These are phyloP conservation scores for Zingel zingel DNA, from an alignment of 2,113 vertebrate species.

Conservation along the genomic window DNA sequence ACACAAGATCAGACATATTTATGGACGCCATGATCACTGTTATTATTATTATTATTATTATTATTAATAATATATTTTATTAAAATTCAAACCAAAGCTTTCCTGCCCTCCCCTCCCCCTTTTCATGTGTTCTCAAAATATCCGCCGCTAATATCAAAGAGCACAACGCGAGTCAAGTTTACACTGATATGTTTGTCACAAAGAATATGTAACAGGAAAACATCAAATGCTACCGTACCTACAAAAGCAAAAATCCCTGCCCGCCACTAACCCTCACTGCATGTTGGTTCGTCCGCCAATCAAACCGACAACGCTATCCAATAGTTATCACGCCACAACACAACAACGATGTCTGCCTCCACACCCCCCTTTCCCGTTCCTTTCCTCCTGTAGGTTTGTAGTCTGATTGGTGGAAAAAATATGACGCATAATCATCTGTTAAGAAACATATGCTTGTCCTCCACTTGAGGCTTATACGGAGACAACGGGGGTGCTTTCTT, in stretches of 20 bases:
- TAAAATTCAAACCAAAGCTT: conserved; percentile 74
- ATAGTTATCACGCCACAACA: conserved; percentile 3
- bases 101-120: conserved; percentile 48
- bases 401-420: conserved; percentile 36
- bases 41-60: conserved; percentile 38
- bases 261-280: conserved; percentile 53
- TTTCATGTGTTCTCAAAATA: conserved; percentile 55
- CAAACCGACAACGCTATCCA: conserved; percentile 7
- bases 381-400: conserved; percentile 44
- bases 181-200: conserved; percentile 52
- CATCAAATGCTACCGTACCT: neutral
- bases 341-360: conserved; percentile 21
- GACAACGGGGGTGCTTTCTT: conserved; percentile 58
- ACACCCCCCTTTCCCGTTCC: conserved; percentile 8
- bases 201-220: conserved; percentile 8
- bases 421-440: conserved; percentile 33
- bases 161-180: conserved; percentile 81
- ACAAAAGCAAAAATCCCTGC: conserved; percentile 15
- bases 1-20: conserved; percentile 44
- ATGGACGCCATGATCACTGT: conserved; percentile 52
- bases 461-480: conserved; percentile 32
- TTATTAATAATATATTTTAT: conserved; percentile 36
- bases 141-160: conserved; percentile 69
- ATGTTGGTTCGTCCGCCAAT: conserved; percentile 65
- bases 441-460: conserved; percentile 35